phyloP scores from a whole-genome alignment of 2,113 vertebrate species.

The Panthera leo region DNA sequence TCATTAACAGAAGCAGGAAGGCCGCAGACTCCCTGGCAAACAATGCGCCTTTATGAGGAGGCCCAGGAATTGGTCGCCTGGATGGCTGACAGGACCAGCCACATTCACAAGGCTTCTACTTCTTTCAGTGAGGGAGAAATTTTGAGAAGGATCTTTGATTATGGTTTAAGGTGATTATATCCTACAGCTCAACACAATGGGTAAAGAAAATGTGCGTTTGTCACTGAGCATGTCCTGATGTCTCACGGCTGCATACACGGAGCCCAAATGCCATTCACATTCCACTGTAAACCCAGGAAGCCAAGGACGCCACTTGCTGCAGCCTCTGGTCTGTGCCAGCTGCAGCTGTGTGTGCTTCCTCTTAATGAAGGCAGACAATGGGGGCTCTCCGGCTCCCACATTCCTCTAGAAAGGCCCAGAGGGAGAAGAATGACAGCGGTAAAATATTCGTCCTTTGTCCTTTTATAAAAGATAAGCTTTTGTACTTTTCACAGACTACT shows the following conservation, averaged over 20 bases:
- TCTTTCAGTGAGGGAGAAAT: not conserved
- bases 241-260: fast-evolving
- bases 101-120: not conserved
- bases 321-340: not conserved
- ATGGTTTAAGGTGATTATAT: not conserved
- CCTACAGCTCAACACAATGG: fast-evolving
- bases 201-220: not conserved
- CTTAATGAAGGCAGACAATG: conserved; percentile 58
- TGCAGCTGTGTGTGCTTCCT: conserved; percentile 17
- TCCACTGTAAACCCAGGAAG: not conserved
- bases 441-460: conserved; percentile 4
- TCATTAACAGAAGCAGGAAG: conserved; percentile 60
- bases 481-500: not conserved
- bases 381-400: conserved; percentile 13
- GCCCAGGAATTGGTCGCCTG: not conserved
- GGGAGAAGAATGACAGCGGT: not conserved
- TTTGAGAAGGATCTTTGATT: not conserved
- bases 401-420: conserved; percentile 41
- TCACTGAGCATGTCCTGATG: not conserved
- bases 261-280: not conserved
- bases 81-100: not conserved
- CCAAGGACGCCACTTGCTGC: not conserved
- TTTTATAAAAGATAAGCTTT: not conserved
- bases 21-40: not conserved
- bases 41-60: conserved; percentile 64